Evolutionary conservation across 2,888 invertebrate genomes (phyloP).

Genomic region (Diplolepis rosae): DNA sequence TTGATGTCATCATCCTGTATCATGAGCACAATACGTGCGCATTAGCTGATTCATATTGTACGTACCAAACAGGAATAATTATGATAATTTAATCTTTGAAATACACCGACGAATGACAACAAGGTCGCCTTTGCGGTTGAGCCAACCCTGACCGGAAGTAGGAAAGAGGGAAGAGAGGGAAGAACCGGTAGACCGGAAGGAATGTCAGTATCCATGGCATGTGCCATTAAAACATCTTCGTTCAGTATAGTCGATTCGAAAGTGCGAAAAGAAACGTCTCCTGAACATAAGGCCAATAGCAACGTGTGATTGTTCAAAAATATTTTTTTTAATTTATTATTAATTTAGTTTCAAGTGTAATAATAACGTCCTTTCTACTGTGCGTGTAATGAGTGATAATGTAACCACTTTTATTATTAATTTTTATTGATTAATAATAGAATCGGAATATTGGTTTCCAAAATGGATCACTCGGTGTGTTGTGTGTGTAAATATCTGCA

Average conservation of each 20-base stretch:
- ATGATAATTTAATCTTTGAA: not conserved
- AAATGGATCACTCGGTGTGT: slow-evolving; percentile 17
- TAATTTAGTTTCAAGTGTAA: not conserved
- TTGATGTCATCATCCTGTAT: slow-evolving; percentile 1
- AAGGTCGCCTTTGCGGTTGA: slow-evolving; percentile 23
- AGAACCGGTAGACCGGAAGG: slow-evolving; percentile 64
- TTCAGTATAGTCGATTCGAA: slow-evolving; percentile 49
- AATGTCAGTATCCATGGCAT: slow-evolving; percentile 66
- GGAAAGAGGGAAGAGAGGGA: slow-evolving; percentile 32
- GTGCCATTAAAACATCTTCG: slow-evolving; percentile 50
- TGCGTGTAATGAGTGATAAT: not conserved
- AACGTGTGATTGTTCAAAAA: not conserved
- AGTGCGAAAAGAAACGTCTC: slow-evolving; percentile 46
- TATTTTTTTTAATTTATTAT: not conserved
- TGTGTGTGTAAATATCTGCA: slow-evolving; percentile 21
- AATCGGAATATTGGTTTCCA: not conserved
- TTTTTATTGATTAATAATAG: not conserved
- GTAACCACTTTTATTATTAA: no score
- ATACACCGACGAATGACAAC: not conserved
- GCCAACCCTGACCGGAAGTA: slow-evolving; percentile 51
- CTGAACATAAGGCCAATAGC: slow-evolving; percentile 5
- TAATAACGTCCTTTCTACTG: not conserved
- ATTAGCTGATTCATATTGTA: slow-evolving; percentile 9
- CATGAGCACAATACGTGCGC: not conserved
- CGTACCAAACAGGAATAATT: slow-evolving; percentile 1